Conservation (phyloP, 2,888 invertebrate genomes). For the Drosophila kambysellisi region DNA sequence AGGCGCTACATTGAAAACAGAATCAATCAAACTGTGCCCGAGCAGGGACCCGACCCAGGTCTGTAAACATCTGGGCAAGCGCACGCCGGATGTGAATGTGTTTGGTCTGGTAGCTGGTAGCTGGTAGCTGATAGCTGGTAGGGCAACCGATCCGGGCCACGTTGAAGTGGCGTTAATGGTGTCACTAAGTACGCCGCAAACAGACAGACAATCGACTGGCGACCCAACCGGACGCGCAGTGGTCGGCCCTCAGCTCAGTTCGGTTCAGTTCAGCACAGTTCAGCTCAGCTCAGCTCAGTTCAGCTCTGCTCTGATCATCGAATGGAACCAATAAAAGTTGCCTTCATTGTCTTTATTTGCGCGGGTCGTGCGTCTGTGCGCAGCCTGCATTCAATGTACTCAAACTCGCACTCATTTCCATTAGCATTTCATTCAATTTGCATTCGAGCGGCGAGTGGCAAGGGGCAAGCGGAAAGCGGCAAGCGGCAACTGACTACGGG, state of each 20-base stretch:
- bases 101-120: conserved; percentile 5
- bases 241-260: conserved; percentile 41
- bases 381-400: conserved; percentile 60
- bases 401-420: conserved; percentile 64
- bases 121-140: conserved; percentile 36
- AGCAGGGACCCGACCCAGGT: conserved; percentile 27
- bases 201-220: conserved; percentile 41
- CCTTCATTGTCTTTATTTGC: conserved; percentile 78
- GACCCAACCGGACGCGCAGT: conserved; percentile 32
- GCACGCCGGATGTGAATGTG: conserved; percentile 75
- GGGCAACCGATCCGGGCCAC: conserved; percentile 35
- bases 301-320: conserved; percentile 76
- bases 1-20: conserved; percentile 74
- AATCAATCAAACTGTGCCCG: conserved; percentile 80
- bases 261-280: conserved; percentile 16
- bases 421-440: conserved; percentile 76
- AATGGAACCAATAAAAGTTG: conserved; percentile 84
- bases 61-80: conserved; percentile 64
- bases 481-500: conserved; percentile 16
- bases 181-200: conserved; percentile 80
- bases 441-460: conserved; percentile 47
- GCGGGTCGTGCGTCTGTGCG: conserved; percentile 62
- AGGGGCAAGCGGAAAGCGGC: background rate
- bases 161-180: conserved; percentile 73
- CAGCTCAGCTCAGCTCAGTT: conserved; percentile 9